phyloP scores from a whole-genome alignment of 2,797 vertebrate species.

The Valencia hispanica region DNA sequence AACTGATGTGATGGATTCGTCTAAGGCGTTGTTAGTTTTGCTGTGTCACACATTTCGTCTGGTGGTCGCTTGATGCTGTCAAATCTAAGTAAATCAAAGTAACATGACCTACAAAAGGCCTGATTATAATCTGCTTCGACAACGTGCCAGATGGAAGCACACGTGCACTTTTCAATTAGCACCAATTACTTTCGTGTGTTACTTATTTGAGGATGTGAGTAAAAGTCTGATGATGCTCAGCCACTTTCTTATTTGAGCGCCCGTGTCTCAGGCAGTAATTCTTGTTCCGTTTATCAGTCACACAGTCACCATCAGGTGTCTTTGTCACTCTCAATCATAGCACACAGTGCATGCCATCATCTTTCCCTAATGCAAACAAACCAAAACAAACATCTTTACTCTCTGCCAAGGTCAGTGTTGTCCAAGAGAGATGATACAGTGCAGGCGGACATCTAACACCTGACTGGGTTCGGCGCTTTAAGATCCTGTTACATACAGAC shows the following conservation, averaged over 20 bases:
- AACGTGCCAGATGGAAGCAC: conserved; percentile 41
- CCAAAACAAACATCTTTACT: conserved; percentile 26
- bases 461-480: conserved; percentile 19
- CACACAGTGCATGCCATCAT: conserved; percentile 51
- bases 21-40: conserved; percentile 9
- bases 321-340: conserved; percentile 38
- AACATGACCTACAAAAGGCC: conserved; percentile 39
- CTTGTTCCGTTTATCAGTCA: conserved; percentile 58
- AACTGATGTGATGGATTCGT: neutral
- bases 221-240: conserved; percentile 29
- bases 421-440: conserved; percentile 44
- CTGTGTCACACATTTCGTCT: conserved; percentile 16
- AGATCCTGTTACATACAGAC: conserved; percentile 27
- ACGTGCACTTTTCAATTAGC: conserved; percentile 46
- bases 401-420: conserved; percentile 43
- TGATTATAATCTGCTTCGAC: conserved; percentile 56
- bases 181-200: conserved; percentile 29
- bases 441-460: conserved; percentile 62
- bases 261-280: conserved; percentile 29
- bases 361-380: conserved; percentile 50
- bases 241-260: conserved; percentile 26
- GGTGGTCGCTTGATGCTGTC: conserved; percentile 27
- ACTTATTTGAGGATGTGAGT: conserved; percentile 25
- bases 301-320: conserved; percentile 50
- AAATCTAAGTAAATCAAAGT: conserved; percentile 54